Base-by-base conservation (phyloP, 2,797 vertebrate genomes). In the Morelia viridis region DNA sequence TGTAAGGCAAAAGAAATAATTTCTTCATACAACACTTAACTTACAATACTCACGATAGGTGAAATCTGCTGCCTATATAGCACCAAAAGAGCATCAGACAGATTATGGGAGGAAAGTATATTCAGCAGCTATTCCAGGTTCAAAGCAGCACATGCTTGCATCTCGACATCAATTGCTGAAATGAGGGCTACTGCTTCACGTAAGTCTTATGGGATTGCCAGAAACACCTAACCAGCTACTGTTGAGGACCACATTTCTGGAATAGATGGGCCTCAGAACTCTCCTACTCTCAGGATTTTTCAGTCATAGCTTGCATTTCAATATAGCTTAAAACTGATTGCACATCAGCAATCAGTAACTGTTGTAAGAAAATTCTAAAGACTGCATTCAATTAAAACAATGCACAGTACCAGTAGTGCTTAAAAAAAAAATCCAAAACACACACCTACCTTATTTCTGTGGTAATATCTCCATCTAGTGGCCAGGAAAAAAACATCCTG, bases 401-500 rank as follows among this genome's bases (percentile, higher is more conserved):
- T 46, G n/a, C 9, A 87, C n/a, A n/a, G n/a, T n/a, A n/a, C 64
- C 31, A 64, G 53, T 13, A 61, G 65, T 26, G 13, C 13, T 62
- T 3, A 90, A 90, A 6, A 13, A 17, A 91, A 94, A 24, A 0
- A 89, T 80, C 11, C 2, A 26, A 62, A 53, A 19, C 17, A 1
- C 5, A 53, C 60, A 35, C 50, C 41, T 53, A 24, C 56, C 61
- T 10, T 68, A 87, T 93, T 71, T 89, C 91, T 91, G 89, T 91
- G 90, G 80, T 87, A 96, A 96, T 87, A 94, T 95, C 93, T 93
- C 97, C 97, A 96, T 91, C 97, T 97, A 97, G 95, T 94, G 97
- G 95, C 35, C 90, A 13, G 28, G 15, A 92, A 85, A 26, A 91
- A 12, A 12, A 41, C 26, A 24, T 19, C 90, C 71, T 89, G 91